phyloP scores from a whole-genome alignment of 2,797 vertebrate genomes.

The Synaphobranchus kaupii region DNA sequence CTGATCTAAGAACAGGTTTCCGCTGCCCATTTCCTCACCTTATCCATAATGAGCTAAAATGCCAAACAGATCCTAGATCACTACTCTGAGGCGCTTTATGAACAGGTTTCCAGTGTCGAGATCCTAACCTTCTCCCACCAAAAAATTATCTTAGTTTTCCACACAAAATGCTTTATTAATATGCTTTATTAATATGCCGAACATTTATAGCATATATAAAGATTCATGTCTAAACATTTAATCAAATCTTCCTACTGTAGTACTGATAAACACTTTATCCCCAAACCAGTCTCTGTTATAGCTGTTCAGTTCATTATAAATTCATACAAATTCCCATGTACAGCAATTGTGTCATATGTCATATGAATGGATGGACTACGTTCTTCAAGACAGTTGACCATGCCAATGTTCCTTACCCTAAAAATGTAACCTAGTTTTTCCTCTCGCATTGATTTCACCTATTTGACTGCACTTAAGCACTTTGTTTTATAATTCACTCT shows the following conservation, averaged over 20 bases:
- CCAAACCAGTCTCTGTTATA: neutral
- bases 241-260: neutral
- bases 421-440: neutral
- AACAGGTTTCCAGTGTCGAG: too few relatives aligned
- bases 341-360: neutral
- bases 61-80: neutral
- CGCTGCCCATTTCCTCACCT: neutral
- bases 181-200: too few relatives aligned
- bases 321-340: neutral
- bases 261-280: neutral
- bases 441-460: neutral
- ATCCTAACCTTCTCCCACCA: too few relatives aligned
- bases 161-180: too few relatives aligned
- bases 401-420: neutral
- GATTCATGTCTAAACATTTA: conserved; percentile 6
- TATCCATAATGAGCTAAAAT: neutral
- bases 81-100: neutral
- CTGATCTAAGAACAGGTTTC: neutral
- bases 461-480: neutral
- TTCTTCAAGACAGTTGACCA: neutral
- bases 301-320: neutral
- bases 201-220: too few relatives aligned
- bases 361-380: neutral
- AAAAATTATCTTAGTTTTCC: too few relatives aligned
- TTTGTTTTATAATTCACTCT: neutral